Evolutionary conservation across 2,888 invertebrate species (phyloP).

Genomic region (Trachelus stipa): DNA sequence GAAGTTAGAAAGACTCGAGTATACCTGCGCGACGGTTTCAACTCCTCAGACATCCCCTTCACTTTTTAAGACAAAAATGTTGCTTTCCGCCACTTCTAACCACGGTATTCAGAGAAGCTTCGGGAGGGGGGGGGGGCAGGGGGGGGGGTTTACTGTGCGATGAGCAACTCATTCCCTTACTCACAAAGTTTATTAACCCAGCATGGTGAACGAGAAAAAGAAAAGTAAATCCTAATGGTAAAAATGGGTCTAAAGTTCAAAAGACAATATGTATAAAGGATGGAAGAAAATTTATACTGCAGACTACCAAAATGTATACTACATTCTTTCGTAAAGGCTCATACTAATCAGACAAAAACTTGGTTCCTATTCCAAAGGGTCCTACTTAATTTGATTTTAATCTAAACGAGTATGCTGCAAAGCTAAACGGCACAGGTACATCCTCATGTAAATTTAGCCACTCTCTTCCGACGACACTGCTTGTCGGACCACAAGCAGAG

Average conservation of each 20-base stretch:
- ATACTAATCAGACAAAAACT: not conserved
- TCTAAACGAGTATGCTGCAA: not conserved
- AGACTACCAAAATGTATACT: not conserved
- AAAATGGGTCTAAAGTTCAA: not conserved
- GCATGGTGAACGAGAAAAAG: not conserved
- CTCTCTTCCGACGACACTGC: not conserved
- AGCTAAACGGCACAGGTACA: not conserved
- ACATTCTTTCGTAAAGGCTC: not conserved
- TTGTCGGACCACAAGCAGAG: not conserved
- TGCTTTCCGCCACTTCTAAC: not conserved
- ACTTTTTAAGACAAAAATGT: not conserved
- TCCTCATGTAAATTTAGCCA: not conserved
- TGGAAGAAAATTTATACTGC: not conserved
- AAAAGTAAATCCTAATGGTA: not conserved
- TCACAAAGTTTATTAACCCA: not conserved
- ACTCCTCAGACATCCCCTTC: not conserved
- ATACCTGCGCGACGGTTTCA: not conserved
- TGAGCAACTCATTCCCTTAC: not conserved
- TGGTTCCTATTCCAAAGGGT: not conserved
- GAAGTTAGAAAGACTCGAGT: slow-evolving; percentile 24
- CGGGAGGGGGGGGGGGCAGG: too few species aligned
- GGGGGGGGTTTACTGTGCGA: not conserved
- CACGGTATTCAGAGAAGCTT: not conserved
- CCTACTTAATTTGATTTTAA: not conserved
- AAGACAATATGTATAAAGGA: not conserved